phyloP scores from a whole-genome alignment of 2,113 vertebrate genomes.

The Neoarius graeffei region DNA sequence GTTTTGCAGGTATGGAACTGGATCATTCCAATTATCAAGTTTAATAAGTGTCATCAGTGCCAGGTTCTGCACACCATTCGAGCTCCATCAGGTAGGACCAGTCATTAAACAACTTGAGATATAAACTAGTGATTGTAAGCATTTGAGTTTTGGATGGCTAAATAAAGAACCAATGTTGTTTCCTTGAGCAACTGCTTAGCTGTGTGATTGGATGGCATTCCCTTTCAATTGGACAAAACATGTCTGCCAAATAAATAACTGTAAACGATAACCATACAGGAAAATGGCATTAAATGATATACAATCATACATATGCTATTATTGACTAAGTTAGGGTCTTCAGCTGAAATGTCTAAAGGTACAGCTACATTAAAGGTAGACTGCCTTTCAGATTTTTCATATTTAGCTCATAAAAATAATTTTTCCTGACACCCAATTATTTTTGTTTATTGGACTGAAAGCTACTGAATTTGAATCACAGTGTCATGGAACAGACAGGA shows the following conservation, averaged over 20 bases:
- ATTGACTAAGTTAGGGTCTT: neutral
- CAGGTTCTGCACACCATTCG: constrained; percentile 81
- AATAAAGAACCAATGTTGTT: neutral
- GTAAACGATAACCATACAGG: neutral
- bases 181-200: neutral
- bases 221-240: neutral
- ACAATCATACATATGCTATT: too few relatives aligned
- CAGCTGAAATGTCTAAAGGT: neutral
- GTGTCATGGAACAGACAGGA: too few relatives aligned
- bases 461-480: too few relatives aligned
- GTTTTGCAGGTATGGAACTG: constrained; percentile 76
- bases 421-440: too few relatives aligned
- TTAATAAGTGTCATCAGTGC: constrained; percentile 76
- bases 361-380: neutral
- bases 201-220: neutral
- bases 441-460: too few relatives aligned
- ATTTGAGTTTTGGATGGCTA: neutral
- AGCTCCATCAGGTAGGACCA: constrained; percentile 82
- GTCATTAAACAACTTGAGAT: neutral
- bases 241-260: neutral
- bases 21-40: constrained; percentile 84
- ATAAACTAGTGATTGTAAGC: neutral
- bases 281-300: neutral
- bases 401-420: too few relatives aligned
- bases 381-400: too few relatives aligned